phyloP scores from a whole-genome alignment of 2,113 vertebrate species.

The Ptychochromis oligacanthus region DNA sequence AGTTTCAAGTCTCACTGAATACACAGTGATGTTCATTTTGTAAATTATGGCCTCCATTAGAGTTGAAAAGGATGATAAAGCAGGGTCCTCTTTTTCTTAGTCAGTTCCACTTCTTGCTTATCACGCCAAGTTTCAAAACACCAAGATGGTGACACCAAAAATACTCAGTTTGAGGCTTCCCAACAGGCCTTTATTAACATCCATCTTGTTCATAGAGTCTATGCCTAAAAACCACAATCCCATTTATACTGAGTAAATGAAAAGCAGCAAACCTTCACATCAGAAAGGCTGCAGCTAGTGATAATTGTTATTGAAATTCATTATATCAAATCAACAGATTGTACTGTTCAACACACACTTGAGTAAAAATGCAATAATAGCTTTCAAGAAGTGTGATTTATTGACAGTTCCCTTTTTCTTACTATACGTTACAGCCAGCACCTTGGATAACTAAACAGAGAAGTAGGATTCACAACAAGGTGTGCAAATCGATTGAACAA shows the following conservation, averaged over 20 bases:
- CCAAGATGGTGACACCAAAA: neutral
- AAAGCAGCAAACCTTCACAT: neutral
- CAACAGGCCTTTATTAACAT: neutral
- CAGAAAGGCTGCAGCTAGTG: neutral
- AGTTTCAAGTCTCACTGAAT: neutral
- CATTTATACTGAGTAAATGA: neutral
- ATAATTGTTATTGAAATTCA: neutral
- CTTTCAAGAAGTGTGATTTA: slow-evolving; percentile 7
- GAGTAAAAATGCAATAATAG: neutral
- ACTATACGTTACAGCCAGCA: neutral
- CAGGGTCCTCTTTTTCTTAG: rapidly evolving
- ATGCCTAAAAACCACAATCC: neutral
- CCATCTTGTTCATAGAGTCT: neutral
- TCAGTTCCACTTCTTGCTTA: neutral
- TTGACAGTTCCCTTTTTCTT: slow-evolving; percentile 44
- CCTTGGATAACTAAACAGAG: neutral
- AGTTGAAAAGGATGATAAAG: too few relatives aligned
- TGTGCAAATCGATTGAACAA: slow-evolving; percentile 1
- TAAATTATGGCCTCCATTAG: neutral
- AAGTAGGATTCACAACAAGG: neutral
- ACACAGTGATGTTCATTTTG: neutral
- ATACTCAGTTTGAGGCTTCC: neutral
- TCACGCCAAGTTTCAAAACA: neutral
- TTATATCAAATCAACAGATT: neutral
- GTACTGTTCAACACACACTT: neutral